Evolutionary conservation across 2,797 vertebrate genomes (phyloP), one percentile per base, ranked within the genome.

Genomic region (Rhinichthys osculus): DNA sequence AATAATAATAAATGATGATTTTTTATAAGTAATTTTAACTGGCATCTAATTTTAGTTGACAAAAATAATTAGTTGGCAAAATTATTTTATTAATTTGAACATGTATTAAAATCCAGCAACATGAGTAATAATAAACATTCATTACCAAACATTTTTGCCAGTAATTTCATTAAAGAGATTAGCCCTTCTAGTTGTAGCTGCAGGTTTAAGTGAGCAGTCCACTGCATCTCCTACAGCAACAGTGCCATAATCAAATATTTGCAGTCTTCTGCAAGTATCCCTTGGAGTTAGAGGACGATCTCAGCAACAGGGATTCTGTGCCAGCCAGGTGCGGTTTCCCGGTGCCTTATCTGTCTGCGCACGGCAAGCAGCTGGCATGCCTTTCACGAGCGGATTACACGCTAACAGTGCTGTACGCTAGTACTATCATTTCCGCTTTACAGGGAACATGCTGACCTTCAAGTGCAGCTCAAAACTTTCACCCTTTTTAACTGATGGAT

Each of bases 361-460:
- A 16, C 67, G 92, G 90, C 85, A 79, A 91, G 92, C 92, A 93
- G 91, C 92, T 92, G 91, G 92, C 89, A 89, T 91, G 92, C 90
- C 88, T 89, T 83, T 91, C 89, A 90, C 87, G 81, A 73, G 1
- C 86, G 92, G 92, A 94, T 94, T 93, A 91, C 89, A 91, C 44
- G 50, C 80, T 79, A 74, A 73, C 40, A 1, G 14, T 17, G 40
- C 52, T 42, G 72, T 78, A 81, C 64, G 5, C 54, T 64, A 33
- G 10, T 27, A 42, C 69, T 81, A 77, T 81, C 64, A 72, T 69
- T 78, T 38, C 47, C n/a, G 38, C 81, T 72, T 82, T 85, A 72
- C 21, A 1, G 35, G 67, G 21, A 33, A 23, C 77, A 71, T 33
- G 54, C 6, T 59, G 40, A 84, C 86, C 84, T 85, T 77, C 86